Evolutionary conservation across 2,888 invertebrate genomes (phyloP), one percentile per base, ranked within the genome.

Genomic region (Hirtodrosophila alboralis): DNA sequence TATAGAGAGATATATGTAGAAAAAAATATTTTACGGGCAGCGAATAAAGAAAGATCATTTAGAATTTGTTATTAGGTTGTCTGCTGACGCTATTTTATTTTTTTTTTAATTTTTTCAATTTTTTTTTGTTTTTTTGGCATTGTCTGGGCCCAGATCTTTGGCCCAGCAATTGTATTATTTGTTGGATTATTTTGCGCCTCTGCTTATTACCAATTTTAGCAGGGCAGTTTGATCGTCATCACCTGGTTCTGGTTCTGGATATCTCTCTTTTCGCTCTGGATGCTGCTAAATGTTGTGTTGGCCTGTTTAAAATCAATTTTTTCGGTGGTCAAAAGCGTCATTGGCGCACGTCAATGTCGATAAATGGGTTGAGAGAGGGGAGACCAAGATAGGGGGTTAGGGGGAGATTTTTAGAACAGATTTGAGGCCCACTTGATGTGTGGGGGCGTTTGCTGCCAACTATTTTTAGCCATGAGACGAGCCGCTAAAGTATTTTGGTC

Each of bases 381-480:
- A 4, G 27, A 1, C 18, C 1, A 23, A 4, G 6, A 5, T 2
- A 12, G 10, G 27, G 1, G 10, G 37, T 26, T 18, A 34, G 31
- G 12, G n/a, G 33, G 38, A 14, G 36, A 28, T 7, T 6, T 23
- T 7, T 6, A 2, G 23, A 6, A 23, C n/a, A n/a, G n/a, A n/a
- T n/a, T 23, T 23, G 23, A 23, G 23, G 23, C 23, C 6, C 23
- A 23, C 23, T 6, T 8, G 56, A n/a, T n/a, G 30, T 59, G 73
- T 62, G 71, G 58, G 70, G 51, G 51, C 60, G 60, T 56, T n/a
- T 41, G 44, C 51, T 51, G 58, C 10, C 58, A 37, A 59, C 69
- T 83, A 83, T 72, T 67, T 75, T 68, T 84, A 83, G 83, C 49
- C 69, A 83, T 83, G 81, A 83, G 85, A 83, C 81, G 79, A 69